Evolutionary conservation across 2,888 invertebrate genomes (phyloP).

Genomic region (Cryptosula pallasiana): DNA sequence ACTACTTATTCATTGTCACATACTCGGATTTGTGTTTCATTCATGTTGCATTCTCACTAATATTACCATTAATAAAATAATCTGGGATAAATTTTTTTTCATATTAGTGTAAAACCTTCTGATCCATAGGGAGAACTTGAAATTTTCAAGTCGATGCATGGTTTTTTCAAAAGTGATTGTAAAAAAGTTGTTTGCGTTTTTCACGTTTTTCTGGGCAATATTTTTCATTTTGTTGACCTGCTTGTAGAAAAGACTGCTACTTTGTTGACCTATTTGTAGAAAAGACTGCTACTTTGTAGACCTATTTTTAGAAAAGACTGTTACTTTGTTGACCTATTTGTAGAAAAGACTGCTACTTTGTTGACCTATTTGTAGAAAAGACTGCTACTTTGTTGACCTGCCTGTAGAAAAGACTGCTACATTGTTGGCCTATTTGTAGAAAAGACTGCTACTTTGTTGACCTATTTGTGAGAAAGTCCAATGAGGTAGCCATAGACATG

Average conservation of each 20-base stretch:
- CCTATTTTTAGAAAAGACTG: constrained; percentile 82
- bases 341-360: constrained; percentile 93
- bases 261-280: constrained; percentile 99
- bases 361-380: constrained; percentile 96
- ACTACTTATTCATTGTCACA: too few species aligned
- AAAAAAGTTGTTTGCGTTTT: too few species aligned
- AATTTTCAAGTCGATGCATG: too few species aligned
- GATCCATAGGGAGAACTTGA: too few species aligned
- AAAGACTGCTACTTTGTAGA: too few species aligned
- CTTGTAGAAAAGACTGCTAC: constrained; percentile 82
- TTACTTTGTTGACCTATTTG: constrained; percentile 83
- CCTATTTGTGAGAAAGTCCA: constrained; percentile 94
- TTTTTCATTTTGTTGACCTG: constrained; percentile 90
- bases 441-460: constrained; percentile 96
- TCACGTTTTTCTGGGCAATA: too few species aligned
- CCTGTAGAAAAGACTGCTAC: constrained; percentile 96
- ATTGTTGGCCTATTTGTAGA: constrained; percentile 66
- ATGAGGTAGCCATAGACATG: constrained; percentile 95
- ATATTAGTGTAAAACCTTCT: too few species aligned
- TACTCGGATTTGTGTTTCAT: too few species aligned
- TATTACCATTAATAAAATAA: too few species aligned
- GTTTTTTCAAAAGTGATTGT: too few species aligned
- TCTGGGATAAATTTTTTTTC: too few species aligned
- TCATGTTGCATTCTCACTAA: too few species aligned
- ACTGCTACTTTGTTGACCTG: constrained; percentile 96